Conservation (phyloP, 2,113 vertebrate genomes). For the Hippopotamus amphibius region DNA sequence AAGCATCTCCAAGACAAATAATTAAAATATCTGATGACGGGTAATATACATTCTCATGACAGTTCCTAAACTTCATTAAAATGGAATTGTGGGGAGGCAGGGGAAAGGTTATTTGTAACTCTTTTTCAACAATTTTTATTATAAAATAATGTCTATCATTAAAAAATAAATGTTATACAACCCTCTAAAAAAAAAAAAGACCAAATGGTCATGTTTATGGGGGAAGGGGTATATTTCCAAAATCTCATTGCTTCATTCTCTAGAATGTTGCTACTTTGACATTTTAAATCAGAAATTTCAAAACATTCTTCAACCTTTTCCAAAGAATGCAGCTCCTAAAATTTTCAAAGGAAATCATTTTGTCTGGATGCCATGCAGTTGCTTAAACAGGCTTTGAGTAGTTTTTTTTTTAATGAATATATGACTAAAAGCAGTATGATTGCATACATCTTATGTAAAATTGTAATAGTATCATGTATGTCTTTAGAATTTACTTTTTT, state of each 20-base stretch:
- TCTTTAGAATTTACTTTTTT: background rate
- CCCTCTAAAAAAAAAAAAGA: background rate
- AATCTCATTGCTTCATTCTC: background rate
- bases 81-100: background rate
- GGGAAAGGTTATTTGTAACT: background rate
- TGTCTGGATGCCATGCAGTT: background rate
- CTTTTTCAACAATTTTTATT: slow-evolving; percentile 8
- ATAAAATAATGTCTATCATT: background rate
- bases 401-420: background rate
- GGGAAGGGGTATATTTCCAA: background rate
- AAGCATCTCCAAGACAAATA: background rate
- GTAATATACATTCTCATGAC: background rate
- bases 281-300: background rate
- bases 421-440: background rate
- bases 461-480: background rate
- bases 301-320: background rate
- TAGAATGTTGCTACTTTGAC: background rate
- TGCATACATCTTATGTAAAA: background rate
- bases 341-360: background rate
- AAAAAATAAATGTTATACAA: background rate
- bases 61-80: background rate
- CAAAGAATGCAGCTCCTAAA: background rate
- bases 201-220: background rate
- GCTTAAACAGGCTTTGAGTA: background rate
- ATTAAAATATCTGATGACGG: background rate